Evolutionary conservation across 1,140 invertebrate species (phyloP).

Genomic region (Cyclargus thomasi): DNA sequence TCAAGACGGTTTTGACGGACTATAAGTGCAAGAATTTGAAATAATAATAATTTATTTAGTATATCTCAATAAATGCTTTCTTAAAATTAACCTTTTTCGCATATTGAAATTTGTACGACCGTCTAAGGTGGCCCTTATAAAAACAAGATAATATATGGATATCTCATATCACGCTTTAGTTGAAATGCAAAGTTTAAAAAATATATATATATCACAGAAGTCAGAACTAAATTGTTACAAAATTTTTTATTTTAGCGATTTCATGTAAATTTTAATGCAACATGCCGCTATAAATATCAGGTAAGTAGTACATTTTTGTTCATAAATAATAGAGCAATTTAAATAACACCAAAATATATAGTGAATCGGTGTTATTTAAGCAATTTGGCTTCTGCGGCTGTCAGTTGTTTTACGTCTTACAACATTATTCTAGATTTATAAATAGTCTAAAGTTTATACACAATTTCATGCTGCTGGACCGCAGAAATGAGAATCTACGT

Average conservation of each 20-base stretch:
- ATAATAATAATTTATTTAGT: no score
- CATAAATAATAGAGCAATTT: background rate
- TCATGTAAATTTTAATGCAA: constrained; percentile 1
- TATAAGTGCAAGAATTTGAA: no score
- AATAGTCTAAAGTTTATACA: constrained; percentile 37
- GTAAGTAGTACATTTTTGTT: background rate
- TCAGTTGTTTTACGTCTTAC: constrained; percentile 71
- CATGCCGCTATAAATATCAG: constrained; percentile 1
- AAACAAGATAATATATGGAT: no score
- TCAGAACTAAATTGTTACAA: background rate
- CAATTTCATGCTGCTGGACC: constrained; percentile 58
- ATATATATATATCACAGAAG: background rate
- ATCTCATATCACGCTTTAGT: no score
- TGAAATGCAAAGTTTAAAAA: constrained; percentile 1
- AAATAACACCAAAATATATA: no score
- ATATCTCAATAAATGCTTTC: no score
- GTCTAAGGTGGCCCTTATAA: no score
- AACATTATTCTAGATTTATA: constrained; percentile 45
- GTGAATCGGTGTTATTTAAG: no score
- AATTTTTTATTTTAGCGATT: background rate
- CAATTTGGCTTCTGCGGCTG: constrained; percentile 46
- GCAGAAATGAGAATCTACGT: constrained; percentile 53
- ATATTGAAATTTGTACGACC: no score
- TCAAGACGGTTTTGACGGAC: no score
- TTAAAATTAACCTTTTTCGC: no score